A percentile compares a stretch with the other conserved stretches of the same genome.
phyloP scores from a whole-genome alignment of 2,113 vertebrate species.

The Microtus richardsoni region DNA sequence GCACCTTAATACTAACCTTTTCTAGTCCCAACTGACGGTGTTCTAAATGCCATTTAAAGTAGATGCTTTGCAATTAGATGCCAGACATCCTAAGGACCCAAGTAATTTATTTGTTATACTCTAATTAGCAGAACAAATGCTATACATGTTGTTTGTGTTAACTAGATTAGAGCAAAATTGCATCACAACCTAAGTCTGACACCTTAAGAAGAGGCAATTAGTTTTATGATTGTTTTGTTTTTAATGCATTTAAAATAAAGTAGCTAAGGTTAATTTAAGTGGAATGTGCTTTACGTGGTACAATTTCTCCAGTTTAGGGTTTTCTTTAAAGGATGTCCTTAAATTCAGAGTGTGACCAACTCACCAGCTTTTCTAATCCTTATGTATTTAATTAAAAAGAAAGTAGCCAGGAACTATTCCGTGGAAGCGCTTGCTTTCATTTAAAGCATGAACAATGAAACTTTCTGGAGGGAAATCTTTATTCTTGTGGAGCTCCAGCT shows the following conservation, averaged over 20 bases:
- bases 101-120: constrained; percentile 77
- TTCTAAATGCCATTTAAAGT: constrained; percentile 63
- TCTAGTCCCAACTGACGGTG: constrained; percentile 42
- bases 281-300: constrained; percentile 41
- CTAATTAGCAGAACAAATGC: constrained; percentile 73
- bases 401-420: constrained; percentile 44
- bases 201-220: constrained; percentile 80
- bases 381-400: not conserved
- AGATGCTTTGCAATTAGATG: constrained; percentile 69
- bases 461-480: not conserved
- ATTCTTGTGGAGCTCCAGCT: not conserved
- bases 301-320: constrained; percentile 66
- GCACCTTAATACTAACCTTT: constrained; percentile 60
- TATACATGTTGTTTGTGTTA: constrained; percentile 66
- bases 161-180: constrained; percentile 76
- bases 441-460: not conserved
- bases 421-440: constrained; percentile 35
- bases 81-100: constrained; percentile 65
- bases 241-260: constrained; percentile 79
- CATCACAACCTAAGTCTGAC: constrained; percentile 78
- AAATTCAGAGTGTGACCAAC: not conserved
- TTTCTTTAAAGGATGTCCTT: constrained; percentile 26
- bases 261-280: constrained; percentile 75
- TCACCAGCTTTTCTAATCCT: not conserved
- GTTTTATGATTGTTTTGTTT: constrained; percentile 80